A percentile compares a stretch with the other conserved stretches of the same genome.
Evolutionary conservation across 2,113 vertebrate genomes (phyloP).

Genomic region (Zapornia atra): DNA sequence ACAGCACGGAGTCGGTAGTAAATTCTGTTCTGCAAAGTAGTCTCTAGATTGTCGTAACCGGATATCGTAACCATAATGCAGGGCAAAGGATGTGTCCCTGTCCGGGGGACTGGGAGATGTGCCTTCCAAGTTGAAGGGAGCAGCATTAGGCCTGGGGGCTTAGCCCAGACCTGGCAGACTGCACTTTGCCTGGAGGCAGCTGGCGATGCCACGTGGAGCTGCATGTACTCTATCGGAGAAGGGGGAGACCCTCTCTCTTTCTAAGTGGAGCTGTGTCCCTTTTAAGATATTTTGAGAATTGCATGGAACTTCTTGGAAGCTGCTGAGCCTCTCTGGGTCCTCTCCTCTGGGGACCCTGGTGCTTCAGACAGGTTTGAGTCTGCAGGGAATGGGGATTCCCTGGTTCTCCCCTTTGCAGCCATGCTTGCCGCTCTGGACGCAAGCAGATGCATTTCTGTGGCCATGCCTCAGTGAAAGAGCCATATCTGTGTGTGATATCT

Average conservation of each 20-base stretch:
- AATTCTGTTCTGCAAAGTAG: conserved; percentile 8
- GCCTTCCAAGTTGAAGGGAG: background rate
- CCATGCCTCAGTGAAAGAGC: background rate
- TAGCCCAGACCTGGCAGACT: background rate
- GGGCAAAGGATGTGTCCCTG: background rate
- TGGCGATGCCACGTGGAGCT: background rate
- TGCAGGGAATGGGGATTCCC: background rate
- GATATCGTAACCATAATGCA: background rate
- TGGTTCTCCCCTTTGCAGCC: background rate
- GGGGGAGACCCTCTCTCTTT: background rate
- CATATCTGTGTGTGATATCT: conserved; percentile 49
- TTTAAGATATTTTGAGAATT: background rate
- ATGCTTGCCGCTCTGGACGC: background rate
- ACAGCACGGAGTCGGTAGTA: conserved; percentile 14
- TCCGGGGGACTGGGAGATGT: background rate
- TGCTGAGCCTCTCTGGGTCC: background rate
- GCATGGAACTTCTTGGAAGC: background rate
- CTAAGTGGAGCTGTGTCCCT: background rate
- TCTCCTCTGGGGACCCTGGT: background rate
- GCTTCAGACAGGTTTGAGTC: background rate
- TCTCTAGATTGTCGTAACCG: background rate
- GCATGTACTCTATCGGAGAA: fast-evolving
- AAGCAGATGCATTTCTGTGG: conserved; percentile 23
- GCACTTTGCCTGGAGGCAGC: background rate
- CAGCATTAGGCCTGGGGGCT: background rate